Evolutionary conservation across 1,140 invertebrate genomes (phyloP), one percentile per base, ranked within the genome.

Genomic region (Ceratina japonica): DNA sequence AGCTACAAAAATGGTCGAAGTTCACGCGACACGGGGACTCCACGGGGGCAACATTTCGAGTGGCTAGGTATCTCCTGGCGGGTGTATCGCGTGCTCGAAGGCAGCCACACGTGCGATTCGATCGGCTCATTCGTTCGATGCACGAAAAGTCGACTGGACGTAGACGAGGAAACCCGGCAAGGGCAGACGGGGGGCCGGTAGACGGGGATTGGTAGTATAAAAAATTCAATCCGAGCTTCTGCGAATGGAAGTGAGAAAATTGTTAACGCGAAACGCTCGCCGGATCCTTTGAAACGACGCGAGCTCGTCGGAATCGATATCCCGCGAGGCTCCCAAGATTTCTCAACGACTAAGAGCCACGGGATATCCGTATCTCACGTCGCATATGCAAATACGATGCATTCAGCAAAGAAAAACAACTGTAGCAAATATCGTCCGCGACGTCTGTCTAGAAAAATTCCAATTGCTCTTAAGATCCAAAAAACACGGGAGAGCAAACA

Each of bases 151-250:
- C 63, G 58, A 12, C 12, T 65, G 20, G 58, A 22, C 56, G 27
- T 44, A 31, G 54, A n/a, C 51, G 75, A 54, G n/a, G 37, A 54
- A 71, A 61, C 61, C 31, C 16, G 52, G 31, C 31, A 63, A 79
- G 16, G 76, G 22, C 49, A 61, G 4, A 54, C 20, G 18, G 51
- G 54, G 27, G 54, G n/a, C 7, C 16, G 5, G 16, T 8, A 59
- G 27, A 22, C 24, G n/a, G 37, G 51, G 24, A n/a, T 61, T 37
- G 65, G 59, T 22, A 61, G 71, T 78, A 88, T 87, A 79, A 87
- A 88, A 88, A 87, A 87, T 87, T 88, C 87, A 88, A 87, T 87
- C 80, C 77, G 83, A 80, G 80, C 70, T 59, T 72, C 80, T 72
- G 79, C 66, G 84, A 27, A 49, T 64, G 63, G 56, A 72, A 80